Evolutionary conservation across 2,888 invertebrate species (phyloP).

Genomic region (Invenusta paracnida): DNA sequence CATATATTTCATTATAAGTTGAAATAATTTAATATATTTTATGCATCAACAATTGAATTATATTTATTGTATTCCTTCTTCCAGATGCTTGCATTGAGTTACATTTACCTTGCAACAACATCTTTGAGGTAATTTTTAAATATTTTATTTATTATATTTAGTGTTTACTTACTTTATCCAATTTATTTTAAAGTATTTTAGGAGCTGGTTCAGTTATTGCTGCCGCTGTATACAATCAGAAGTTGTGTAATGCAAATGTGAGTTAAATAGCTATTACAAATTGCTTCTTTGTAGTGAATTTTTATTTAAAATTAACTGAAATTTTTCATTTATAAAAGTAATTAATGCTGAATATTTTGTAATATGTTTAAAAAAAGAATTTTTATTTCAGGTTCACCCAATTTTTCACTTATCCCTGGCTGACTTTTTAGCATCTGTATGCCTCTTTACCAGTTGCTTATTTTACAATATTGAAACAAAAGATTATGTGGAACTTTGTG

Average conservation of each 20-base stretch:
- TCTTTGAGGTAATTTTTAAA: background rate
- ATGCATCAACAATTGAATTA: no score
- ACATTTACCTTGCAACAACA: background rate
- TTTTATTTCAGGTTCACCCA: background rate
- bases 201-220: background rate
- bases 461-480: background rate
- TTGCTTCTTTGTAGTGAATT: no score
- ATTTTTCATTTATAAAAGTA: background rate
- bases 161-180: background rate
- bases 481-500: background rate
- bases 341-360: background rate
- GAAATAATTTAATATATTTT: no score
- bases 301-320: no score
- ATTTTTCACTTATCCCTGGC: background rate
- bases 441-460: background rate
- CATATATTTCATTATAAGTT: no score
- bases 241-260: background rate
- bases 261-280: no score
- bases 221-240: background rate
- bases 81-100: background rate
- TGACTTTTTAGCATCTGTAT: background rate
- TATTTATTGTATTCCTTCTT: no score
- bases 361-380: background rate
- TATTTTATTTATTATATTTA: background rate
- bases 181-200: background rate